Conservation (phyloP, 1,140 invertebrate species). For the Drosophila neocordata region DNA sequence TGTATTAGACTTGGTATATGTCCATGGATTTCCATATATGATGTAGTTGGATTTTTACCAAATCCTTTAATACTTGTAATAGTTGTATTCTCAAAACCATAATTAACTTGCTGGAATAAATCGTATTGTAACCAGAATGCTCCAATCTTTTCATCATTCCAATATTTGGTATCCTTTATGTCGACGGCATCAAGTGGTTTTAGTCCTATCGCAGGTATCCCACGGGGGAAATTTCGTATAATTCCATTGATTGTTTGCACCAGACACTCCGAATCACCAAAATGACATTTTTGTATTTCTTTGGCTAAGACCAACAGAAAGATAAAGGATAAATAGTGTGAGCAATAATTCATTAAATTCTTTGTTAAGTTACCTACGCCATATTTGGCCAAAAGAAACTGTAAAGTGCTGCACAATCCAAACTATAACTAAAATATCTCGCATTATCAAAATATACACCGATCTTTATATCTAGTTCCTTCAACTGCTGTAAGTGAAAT, state of each 20-base stretch:
- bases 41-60: conserved; percentile 40
- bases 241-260: conserved; percentile 45
- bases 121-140: conserved; percentile 35
- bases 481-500: conserved; percentile 23
- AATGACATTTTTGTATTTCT: conserved; percentile 46
- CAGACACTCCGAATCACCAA: conserved; percentile 47
- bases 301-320: conserved; percentile 21
- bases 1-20: conserved; percentile 54
- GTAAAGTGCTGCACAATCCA: conserved; percentile 13
- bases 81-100: conserved; percentile 61
- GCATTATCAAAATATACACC: conserved; percentile 20
- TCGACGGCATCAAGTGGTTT: conserved; percentile 63
- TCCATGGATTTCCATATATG: conserved; percentile 49
- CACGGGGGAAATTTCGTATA: conserved; percentile 43
- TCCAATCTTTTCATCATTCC: conserved; percentile 12
- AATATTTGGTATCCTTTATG: conserved; percentile 37
- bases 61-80: conserved; percentile 54
- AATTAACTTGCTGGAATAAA: conserved; percentile 50
- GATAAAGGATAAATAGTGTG: background rate
- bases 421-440: conserved; percentile 9
- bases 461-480: conserved; percentile 15
- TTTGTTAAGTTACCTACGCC: conserved; percentile 47
- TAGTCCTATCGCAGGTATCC: conserved; percentile 49
- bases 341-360: too few relatives aligned
- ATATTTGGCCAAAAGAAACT: conserved; percentile 17